Evolutionary conservation across 2,888 invertebrate genomes (phyloP).

Genomic region (Gymnosoma rotundatum): DNA sequence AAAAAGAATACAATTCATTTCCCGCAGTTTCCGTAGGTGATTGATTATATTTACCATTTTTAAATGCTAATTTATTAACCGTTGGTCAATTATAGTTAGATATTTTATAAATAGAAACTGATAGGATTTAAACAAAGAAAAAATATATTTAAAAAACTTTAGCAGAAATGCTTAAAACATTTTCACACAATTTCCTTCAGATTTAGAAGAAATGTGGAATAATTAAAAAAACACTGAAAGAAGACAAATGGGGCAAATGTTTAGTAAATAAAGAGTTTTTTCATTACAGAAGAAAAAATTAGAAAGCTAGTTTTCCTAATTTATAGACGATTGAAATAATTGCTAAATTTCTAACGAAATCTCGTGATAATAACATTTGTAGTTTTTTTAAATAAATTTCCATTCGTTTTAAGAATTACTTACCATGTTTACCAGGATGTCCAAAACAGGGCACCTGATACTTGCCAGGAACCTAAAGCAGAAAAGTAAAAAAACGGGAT

Average conservation of each 20-base stretch:
- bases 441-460: no score
- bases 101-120: constrained; percentile 51
- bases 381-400: no score
- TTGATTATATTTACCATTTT: constrained; percentile 71
- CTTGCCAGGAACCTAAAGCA: no score
- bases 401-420: no score
- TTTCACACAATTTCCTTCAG: constrained; percentile 42
- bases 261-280: no score
- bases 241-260: not conserved
- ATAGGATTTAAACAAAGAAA: constrained; percentile 50
- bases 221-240: not conserved
- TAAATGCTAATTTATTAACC: constrained; percentile 71
- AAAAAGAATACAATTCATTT: constrained; percentile 52
- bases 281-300: no score
- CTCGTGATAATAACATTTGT: no score
- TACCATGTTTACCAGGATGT: no score
- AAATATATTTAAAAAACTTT: not conserved
- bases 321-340: no score
- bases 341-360: no score
- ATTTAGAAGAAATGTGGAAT: constrained; percentile 10
- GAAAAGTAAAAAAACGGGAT: no score
- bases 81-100: constrained; percentile 67
- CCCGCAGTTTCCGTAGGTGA: constrained; percentile 66
- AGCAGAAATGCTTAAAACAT: not conserved
- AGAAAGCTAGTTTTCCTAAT: no score